Percentiles rank a stretch among this genome's conserved stretches.
phyloP scores from a whole-genome alignment of 2,113 vertebrate genomes.

The Neolamprologus devosi region DNA sequence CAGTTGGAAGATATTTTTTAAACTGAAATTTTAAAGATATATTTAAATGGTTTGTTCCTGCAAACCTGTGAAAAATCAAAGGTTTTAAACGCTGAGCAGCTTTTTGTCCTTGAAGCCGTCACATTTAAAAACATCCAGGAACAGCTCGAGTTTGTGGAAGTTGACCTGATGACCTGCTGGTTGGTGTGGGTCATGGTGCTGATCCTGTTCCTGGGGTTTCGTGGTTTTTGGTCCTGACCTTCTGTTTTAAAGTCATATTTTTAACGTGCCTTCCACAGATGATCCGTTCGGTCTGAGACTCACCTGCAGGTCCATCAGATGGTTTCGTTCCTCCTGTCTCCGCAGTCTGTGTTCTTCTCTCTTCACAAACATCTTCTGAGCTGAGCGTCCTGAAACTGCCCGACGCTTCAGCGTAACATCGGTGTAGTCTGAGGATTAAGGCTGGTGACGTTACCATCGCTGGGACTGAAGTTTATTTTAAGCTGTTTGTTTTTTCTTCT shows the following conservation, averaged over 20 bases:
- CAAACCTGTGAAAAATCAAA: not conserved
- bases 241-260: not conserved
- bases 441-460: not conserved
- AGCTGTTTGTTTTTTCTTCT: not conserved
- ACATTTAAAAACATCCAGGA: not conserved
- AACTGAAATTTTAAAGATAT: no score
- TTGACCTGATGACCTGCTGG: not conserved
- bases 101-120: not conserved
- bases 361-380: not conserved
- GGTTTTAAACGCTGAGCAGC: not conserved
- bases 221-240: fast-evolving
- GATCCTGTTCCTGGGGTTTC: not conserved
- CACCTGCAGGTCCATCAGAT: not conserved
- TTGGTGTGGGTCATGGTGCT: not conserved
- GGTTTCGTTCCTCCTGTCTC: not conserved
- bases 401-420: not conserved
- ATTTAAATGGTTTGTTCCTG: no score
- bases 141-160: not conserved
- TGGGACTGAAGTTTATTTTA: not conserved
- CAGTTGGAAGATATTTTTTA: no score
- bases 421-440: not conserved
- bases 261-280: not conserved
- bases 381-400: not conserved
- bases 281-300: not conserved
- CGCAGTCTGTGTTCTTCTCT: not conserved